Evolutionary conservation across 2,113 vertebrate genomes (phyloP).

Genomic region (Equus quagga): DNA sequence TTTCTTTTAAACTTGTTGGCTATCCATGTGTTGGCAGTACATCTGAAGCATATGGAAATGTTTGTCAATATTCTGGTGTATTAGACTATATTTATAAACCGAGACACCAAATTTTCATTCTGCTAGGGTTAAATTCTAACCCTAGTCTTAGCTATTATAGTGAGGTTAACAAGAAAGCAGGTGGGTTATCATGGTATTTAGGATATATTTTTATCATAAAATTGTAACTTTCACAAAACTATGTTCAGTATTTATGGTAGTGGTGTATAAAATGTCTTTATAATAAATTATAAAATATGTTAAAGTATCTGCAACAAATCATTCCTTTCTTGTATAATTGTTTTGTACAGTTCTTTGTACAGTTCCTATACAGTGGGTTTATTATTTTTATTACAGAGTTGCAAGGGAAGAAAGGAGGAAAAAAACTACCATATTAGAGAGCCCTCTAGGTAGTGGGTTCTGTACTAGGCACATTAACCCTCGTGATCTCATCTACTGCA

Average conservation of each 20-base stretch:
- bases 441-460: background rate
- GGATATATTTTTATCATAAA: constrained; percentile 62
- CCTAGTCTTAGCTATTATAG: background rate
- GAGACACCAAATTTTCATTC: constrained; percentile 34
- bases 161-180: constrained; percentile 32
- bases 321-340: constrained; percentile 33
- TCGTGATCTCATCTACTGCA: background rate
- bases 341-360: background rate
- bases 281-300: constrained; percentile 61
- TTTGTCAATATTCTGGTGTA: constrained; percentile 1
- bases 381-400: constrained; percentile 42
- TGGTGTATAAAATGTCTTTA: constrained; percentile 45
- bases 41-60: background rate
- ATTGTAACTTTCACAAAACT: constrained; percentile 53
- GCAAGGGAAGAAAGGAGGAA: background rate
- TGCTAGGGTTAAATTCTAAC: constrained; percentile 11
- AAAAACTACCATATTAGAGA: background rate
- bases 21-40: background rate
- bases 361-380: background rate
- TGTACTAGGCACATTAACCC: background rate
- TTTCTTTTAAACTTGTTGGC: constrained; percentile 41
- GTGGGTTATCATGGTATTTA: constrained; percentile 39
- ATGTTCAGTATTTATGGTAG: constrained; percentile 65
- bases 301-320: constrained; percentile 29
- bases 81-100: constrained; percentile 46